A percentile compares a stretch with the other conserved stretches of the same genome.
Evolutionary conservation across 2,888 invertebrate genomes (phyloP).

Genomic region (Lordiphosa andalusiaca): DNA sequence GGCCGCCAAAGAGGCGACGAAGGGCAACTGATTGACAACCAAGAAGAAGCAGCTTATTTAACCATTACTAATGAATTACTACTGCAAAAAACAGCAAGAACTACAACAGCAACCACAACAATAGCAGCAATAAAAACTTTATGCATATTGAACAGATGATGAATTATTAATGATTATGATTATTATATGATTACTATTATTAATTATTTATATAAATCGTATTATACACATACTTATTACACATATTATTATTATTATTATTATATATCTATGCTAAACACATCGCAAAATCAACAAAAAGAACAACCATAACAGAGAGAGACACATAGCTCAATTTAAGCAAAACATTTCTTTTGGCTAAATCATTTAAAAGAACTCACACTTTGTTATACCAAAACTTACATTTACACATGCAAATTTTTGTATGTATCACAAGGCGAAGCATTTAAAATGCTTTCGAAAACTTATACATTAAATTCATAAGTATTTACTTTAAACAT

Average conservation of each 20-base stretch:
- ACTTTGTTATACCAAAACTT: conserved; percentile 56
- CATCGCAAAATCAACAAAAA: conserved; percentile 25
- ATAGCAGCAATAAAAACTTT: conserved; percentile 38
- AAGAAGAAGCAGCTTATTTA: conserved; percentile 68
- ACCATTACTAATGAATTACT: conserved; percentile 70
- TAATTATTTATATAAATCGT: conserved; percentile 66
- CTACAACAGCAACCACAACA: conserved; percentile 39
- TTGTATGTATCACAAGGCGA: conserved; percentile 4
- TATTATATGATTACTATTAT: conserved; percentile 44
- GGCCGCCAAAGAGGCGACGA: conserved; percentile 96
- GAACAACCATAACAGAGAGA: conserved; percentile 30
- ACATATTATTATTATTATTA: conserved; percentile 40
- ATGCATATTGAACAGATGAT: conserved; percentile 38
- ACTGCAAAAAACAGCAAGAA: conserved; percentile 60
- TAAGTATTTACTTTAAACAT: conserved; percentile 4
- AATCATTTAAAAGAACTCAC: conserved; percentile 19
- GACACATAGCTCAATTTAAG: conserved; percentile 48
- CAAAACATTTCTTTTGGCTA: conserved; percentile 33
- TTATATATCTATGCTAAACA: conserved; percentile 37
- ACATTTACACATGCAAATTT: conserved; percentile 40
- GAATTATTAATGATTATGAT: conserved; percentile 41
- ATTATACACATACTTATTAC: conserved; percentile 54
- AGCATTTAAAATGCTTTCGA: conserved; percentile 36
- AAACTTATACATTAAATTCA: conserved; percentile 20
- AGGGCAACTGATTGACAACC: conserved; percentile 86